Evolutionary conservation across 1,140 invertebrate species (phyloP), one percentile per base, ranked within the genome.

Genomic region (Stenopsyche tienmushanensis): DNA sequence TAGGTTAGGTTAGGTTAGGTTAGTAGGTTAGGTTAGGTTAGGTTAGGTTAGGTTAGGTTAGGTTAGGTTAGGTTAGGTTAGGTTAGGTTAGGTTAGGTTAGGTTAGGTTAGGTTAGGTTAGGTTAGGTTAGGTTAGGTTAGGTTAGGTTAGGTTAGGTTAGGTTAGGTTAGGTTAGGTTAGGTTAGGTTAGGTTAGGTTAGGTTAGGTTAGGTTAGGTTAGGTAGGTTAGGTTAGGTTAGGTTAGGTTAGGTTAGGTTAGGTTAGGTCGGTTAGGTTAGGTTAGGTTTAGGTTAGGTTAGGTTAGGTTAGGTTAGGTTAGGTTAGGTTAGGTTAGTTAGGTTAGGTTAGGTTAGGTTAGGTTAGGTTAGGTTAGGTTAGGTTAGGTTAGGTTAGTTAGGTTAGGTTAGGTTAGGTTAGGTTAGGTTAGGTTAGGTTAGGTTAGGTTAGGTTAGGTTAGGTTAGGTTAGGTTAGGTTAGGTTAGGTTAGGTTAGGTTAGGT

Each of bases 401-500:
- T 52, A 15, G 18, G 42, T n/a, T 64, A 64, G 50, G 62, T 64
- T 64, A 57, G 62, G 64, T 65, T 65, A 65, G 64, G 64, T 65
- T 73, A 70, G 67, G 72, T 72, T 73, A 70, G 70, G 72, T 72
- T 72, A 66, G 68, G 66, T 72, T 72, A 72, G 67, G 71, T 72
- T 72, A 66, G 65, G 71, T 73, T 68, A 73, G 64, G 34, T 59
- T 44, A 26, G 26, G 57, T 24, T 59, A 26, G 26, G 57, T 24
- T 59, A 26, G 26, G 57, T 71, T 69, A 62, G 69, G 71, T 71
- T 58, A 58, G 69, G 72, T 65, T 71, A 62, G 69, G 71, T 71
- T 58, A 58, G 69, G 72, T 65, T 71, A 62, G 68, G 65, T 72
- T 63, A 72, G 66, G 72, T 70, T 52, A 59, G 54, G 71, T 65